Evolutionary conservation across 2,888 invertebrate species (phyloP).

Genomic region (Trichogramma dendrolimi): DNA sequence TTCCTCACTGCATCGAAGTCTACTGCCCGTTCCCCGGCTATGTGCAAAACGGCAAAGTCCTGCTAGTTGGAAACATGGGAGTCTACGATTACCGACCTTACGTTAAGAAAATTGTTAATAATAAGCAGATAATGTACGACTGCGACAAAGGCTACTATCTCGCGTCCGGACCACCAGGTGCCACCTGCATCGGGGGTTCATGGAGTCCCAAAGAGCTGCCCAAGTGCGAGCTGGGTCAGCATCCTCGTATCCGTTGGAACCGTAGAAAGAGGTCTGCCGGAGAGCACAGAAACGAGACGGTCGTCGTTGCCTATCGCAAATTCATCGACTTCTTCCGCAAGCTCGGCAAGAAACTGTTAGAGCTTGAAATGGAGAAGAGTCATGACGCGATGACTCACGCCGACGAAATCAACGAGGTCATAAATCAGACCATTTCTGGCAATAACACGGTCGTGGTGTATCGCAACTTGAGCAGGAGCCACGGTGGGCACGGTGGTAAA

Average conservation of each 20-base stretch:
- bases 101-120: conserved; percentile 83
- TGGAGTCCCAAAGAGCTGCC: conserved; percentile 90
- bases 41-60: conserved; percentile 82
- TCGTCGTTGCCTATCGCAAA: conserved; percentile 38
- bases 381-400: conserved; percentile 35
- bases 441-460: conserved; percentile 23
- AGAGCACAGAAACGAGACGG: conserved; percentile 31
- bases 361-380: conserved; percentile 44
- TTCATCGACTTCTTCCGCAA: conserved; percentile 49
- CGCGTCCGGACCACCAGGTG: conserved; percentile 83
- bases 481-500: conserved; percentile 27
- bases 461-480: conserved; percentile 18
- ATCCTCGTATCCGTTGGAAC: conserved; percentile 81
- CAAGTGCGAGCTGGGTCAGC: conserved; percentile 79
- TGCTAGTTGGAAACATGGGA: conserved; percentile 92
- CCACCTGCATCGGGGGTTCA: conserved; percentile 89
- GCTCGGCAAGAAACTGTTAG: conserved; percentile 46
- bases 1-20: conserved; percentile 77
- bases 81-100: conserved; percentile 92
- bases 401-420: conserved; percentile 19
- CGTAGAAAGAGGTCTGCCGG: conserved; percentile 61
- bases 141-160: conserved; percentile 88
- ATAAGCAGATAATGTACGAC: conserved; percentile 93
- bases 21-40: conserved; percentile 91
- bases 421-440: conserved; percentile 14